Percentiles rank a stretch among this genome's conserved stretches.
These are phyloP conservation scores for Lathronympha strigana DNA, from an alignment of 2,888 invertebrate species.

Conservation along the genomic window DNA sequence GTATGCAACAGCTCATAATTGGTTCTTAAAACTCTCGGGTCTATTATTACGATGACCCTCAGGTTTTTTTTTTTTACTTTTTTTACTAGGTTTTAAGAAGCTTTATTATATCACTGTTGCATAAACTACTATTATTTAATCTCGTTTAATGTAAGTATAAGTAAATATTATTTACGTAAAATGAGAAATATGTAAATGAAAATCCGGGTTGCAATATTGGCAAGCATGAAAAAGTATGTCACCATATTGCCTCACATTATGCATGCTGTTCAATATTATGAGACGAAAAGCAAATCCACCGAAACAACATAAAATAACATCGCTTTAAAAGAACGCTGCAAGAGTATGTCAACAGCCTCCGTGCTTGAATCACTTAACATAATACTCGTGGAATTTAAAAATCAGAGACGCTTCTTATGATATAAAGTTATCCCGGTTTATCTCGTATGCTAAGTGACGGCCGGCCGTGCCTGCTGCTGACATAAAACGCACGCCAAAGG, in stretches of 20 bases:
- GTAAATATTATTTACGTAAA: background rate
- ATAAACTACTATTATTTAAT: too few relatives aligned
- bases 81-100: too few relatives aligned
- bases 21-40: too few relatives aligned
- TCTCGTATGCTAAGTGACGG: conserved; percentile 54
- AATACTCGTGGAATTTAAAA: conserved; percentile 70
- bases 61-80: too few relatives aligned
- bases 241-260: conserved; percentile 4
- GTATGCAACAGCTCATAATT: too few relatives aligned
- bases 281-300: conserved; percentile 1
- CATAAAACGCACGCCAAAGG: conserved; percentile 40
- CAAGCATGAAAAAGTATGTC: background rate
- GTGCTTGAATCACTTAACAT: conserved; percentile 67
- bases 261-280: conserved; percentile 19
- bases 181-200: background rate
- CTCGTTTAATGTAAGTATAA: too few relatives aligned
- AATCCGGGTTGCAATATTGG: background rate
- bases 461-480: conserved; percentile 32
- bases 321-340: conserved; percentile 15
- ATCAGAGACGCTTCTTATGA: conserved; percentile 62
- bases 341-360: conserved; percentile 44
- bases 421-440: conserved; percentile 64
- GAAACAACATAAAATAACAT: conserved; percentile 24
- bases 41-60: too few relatives aligned
- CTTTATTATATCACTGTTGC: too few relatives aligned